Percentiles rank a stretch among this genome's conserved stretches.
These are phyloP conservation scores for Pseudochaenichthys georgianus DNA, from an alignment of 2,797 vertebrate genomes.

Conservation along the genomic window DNA sequence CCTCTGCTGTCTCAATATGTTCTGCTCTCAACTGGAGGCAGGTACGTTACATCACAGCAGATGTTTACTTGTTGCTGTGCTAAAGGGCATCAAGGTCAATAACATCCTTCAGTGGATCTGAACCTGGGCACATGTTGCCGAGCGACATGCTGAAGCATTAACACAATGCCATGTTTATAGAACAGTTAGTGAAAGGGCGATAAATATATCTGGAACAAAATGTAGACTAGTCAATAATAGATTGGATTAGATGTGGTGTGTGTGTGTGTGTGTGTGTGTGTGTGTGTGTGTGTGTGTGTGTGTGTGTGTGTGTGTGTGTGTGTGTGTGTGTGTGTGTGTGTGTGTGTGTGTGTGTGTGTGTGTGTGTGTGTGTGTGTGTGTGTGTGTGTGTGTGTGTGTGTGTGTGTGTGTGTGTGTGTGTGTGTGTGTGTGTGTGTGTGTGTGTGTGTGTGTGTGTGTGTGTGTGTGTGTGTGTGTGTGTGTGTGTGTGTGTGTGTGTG, in stretches of 20 bases:
- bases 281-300: background rate
- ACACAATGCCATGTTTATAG: background rate
- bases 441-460: background rate
- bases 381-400: no score
- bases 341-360: no score
- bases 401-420: no score
- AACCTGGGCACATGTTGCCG: slow-evolving; percentile 28
- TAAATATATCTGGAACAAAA: background rate
- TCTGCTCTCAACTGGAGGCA: slow-evolving; percentile 13
- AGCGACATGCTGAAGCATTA: background rate
- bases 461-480: background rate
- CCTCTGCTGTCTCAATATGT: slow-evolving; percentile 11
- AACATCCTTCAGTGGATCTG: slow-evolving; percentile 16
- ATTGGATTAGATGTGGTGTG: no score
- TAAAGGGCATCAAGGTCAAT: slow-evolving; percentile 43
- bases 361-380: no score
- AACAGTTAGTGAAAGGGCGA: background rate
- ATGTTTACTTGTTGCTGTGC: slow-evolving; percentile 51
- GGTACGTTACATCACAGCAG: slow-evolving; percentile 22
- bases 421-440: no score
- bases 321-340: no score
- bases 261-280: background rate
- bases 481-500: slow-evolving; percentile 1
- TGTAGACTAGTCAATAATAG: no score
- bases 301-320: no score